phyloP scores from a whole-genome alignment of 2,888 invertebrate species.

The Bugulina stolonifera region DNA sequence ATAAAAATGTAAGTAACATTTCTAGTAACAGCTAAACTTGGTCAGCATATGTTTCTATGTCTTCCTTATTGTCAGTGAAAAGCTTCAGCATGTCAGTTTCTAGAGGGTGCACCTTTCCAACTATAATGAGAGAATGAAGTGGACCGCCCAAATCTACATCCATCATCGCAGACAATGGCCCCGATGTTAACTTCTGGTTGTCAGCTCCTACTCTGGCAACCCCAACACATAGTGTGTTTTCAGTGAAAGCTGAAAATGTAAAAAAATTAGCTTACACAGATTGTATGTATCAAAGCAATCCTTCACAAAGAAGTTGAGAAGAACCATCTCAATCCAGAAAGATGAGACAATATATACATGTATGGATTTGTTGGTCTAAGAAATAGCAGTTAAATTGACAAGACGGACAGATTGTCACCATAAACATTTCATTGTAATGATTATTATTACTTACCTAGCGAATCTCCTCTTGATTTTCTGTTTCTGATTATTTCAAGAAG shows the following conservation, averaged over 20 bases:
- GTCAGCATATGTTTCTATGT: conserved; percentile 16
- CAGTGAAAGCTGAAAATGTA: conserved; percentile 49
- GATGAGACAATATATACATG: too few relatives aligned
- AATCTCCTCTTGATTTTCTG: conserved; percentile 29
- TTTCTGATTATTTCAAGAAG: conserved; percentile 67
- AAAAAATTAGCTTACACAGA: too few relatives aligned
- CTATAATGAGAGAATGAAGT: conserved; percentile 86
- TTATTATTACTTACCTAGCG: conserved; percentile 2
- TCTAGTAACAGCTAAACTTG: neutral
- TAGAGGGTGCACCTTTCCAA: conserved; percentile 80
- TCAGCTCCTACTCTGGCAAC: conserved; percentile 83
- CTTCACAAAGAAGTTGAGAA: too few relatives aligned
- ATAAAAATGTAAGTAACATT: neutral
- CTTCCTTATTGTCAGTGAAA: conserved; percentile 36
- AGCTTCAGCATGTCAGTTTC: conserved; percentile 75
- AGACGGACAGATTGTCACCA: too few relatives aligned
- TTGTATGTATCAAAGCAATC: too few relatives aligned
- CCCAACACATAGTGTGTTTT: conserved; percentile 71
- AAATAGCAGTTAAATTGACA: too few relatives aligned
- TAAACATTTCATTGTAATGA: too few relatives aligned
- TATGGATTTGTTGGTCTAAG: too few relatives aligned
- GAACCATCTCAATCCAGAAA: too few relatives aligned
- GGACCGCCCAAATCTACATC: conserved; percentile 74
- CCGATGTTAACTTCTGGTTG: conserved; percentile 66
- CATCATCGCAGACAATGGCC: conserved; percentile 69